Conservation (phyloP, 2,797 vertebrate species). For the Lepilemur septentrionalis region DNA sequence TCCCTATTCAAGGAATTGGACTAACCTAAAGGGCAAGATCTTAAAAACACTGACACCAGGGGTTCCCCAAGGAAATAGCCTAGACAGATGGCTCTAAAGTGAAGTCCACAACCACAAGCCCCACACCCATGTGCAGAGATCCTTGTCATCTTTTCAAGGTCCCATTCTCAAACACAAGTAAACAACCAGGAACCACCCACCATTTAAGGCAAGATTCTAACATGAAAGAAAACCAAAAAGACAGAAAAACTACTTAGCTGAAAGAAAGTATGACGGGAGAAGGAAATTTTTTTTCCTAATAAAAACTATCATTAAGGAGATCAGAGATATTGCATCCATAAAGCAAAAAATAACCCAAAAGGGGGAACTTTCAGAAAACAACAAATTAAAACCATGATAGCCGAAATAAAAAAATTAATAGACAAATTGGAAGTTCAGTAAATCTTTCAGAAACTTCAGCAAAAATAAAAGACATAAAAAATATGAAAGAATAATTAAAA, state of each 20-base stretch:
- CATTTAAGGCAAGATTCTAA: neutral
- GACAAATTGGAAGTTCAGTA: neutral
- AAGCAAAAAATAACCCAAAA: neutral
- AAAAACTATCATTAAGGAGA: neutral
- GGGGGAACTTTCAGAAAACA: neutral
- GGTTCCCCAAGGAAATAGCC: neutral
- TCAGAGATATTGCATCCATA: neutral
- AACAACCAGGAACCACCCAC: neutral
- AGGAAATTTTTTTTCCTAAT: neutral
- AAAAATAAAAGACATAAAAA: constrained; percentile 41
- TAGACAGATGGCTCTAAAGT: neutral
- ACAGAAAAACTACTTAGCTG: neutral
- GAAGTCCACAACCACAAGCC: neutral
- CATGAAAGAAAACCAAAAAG: constrained; percentile 13
- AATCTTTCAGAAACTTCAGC: constrained; percentile 24
- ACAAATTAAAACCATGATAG: constrained; percentile 6
- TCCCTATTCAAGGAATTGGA: neutral
- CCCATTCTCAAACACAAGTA: neutral
- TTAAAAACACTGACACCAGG: neutral
- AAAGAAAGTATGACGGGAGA: neutral
- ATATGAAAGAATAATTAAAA: constrained; percentile 27
- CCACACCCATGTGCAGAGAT: neutral
- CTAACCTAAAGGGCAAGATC: neutral
- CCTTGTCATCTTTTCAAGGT: constrained; percentile 11
- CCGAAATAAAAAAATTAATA: neutral